phyloP scores from a whole-genome alignment of 2,888 invertebrate genomes.

The Thereva nobilitata region DNA sequence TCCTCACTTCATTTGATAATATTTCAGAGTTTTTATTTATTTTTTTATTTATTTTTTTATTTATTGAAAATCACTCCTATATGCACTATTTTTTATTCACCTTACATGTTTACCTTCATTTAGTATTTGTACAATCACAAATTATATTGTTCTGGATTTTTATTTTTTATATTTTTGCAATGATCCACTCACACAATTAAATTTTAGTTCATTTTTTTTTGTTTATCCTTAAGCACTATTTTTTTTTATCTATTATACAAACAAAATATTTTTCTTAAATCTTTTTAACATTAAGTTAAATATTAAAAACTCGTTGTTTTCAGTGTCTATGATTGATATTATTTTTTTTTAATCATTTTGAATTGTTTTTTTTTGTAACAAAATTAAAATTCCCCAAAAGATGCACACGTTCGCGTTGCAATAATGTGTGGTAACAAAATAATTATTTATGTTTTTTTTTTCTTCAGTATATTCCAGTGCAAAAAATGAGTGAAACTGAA shows the following conservation, averaged over 20 bases:
- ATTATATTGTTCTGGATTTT: no score
- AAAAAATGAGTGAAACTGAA: no score
- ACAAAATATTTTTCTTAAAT: constrained; percentile 10
- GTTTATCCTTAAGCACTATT: background rate
- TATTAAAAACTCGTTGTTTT: constrained; percentile 23
- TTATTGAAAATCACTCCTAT: no score
- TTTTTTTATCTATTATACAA: constrained; percentile 5
- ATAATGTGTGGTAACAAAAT: constrained; percentile 18
- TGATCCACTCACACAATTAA: background rate
- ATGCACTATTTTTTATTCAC: no score
- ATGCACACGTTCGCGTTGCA: constrained; percentile 3
- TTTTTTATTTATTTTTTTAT: background rate
- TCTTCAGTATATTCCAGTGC: no score
- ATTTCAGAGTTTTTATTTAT: constrained; percentile 7
- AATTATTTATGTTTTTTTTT: background rate
- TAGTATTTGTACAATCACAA: no score
- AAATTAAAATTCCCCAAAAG: constrained; percentile 3
- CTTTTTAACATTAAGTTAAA: constrained; percentile 1
- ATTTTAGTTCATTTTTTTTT: background rate
- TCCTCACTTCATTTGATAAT: background rate
- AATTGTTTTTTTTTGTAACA: constrained; percentile 2
- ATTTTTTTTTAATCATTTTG: constrained; percentile 5
- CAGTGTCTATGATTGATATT: constrained; percentile 14
- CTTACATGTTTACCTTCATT: no score
- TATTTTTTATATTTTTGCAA: background rate